Conservation (phyloP, 2,888 invertebrate genomes). For the Xiphydria camelus region DNA sequence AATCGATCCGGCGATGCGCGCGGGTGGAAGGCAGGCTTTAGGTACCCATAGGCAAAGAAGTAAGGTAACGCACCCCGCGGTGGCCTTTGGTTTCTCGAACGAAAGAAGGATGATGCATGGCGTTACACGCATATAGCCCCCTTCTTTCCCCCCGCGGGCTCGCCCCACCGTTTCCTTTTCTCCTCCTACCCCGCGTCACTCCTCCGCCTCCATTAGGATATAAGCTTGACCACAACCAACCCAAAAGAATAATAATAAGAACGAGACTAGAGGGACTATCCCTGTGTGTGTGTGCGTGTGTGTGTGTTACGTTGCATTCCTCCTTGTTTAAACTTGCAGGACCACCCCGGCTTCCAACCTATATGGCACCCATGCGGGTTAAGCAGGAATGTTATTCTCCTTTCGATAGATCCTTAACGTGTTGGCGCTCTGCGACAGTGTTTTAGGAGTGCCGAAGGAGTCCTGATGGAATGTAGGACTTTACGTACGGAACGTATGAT, state of each 20-base stretch:
- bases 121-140: conserved; percentile 52
- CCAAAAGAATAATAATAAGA: conserved; percentile 48
- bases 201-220: conserved; percentile 42
- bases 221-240: conserved; percentile 36
- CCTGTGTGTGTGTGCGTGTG: too few relatives aligned
- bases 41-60: conserved; percentile 44
- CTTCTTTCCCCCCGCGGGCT: conserved; percentile 11
- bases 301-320: conserved; percentile 56
- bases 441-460: too few relatives aligned
- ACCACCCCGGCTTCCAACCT: conserved; percentile 51
- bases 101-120: conserved; percentile 57
- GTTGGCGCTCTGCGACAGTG: too few relatives aligned
- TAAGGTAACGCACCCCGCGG: conserved; percentile 54
- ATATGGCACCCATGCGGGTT: conserved; percentile 46
- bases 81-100: conserved; percentile 54
- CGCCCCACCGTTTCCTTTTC: conserved; percentile 13
- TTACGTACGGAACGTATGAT: too few relatives aligned
- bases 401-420: conserved; percentile 24
- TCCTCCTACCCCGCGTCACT: conserved; percentile 15
- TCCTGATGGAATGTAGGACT: too few relatives aligned
- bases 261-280: conserved; percentile 51
- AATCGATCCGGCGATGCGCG: too few relatives aligned
- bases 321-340: conserved; percentile 51
- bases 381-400: conserved; percentile 37
- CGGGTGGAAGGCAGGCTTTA: conserved; percentile 18